Evolutionary conservation across 2,797 vertebrate species (phyloP).

Genomic region (Phalanger gymnotis): DNA sequence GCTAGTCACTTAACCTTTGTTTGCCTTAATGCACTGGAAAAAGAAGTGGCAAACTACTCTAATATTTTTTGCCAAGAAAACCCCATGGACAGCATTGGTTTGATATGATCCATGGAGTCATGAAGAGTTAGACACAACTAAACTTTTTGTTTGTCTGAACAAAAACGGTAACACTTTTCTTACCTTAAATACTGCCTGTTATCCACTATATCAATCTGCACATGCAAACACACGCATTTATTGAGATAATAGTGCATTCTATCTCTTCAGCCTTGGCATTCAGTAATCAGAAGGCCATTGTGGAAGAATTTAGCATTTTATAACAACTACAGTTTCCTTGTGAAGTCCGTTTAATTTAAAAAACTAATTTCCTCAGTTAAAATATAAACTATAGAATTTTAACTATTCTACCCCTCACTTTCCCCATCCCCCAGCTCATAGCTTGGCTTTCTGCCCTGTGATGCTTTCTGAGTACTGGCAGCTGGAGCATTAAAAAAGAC

Average conservation of each 20-base stretch:
- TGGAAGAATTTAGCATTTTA: background rate
- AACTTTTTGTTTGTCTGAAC: background rate
- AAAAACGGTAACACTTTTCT: background rate
- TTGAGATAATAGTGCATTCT: background rate
- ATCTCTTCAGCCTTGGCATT: background rate
- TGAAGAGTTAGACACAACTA: background rate
- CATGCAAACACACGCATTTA: background rate
- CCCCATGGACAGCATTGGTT: background rate
- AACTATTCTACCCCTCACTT: constrained; percentile 35
- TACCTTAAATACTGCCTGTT: background rate
- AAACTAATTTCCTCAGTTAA: constrained; percentile 54
- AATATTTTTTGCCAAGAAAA: background rate
- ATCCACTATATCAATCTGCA: background rate
- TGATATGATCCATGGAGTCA: background rate
- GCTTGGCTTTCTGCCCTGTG: constrained; percentile 67
- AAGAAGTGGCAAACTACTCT: background rate
- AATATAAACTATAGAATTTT: constrained; percentile 52
- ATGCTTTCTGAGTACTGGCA: constrained; percentile 75
- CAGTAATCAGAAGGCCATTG: background rate
- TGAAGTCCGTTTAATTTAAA: background rate
- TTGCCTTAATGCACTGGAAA: too few species aligned
- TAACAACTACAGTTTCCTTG: background rate
- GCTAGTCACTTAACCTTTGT: background rate
- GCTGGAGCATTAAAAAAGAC: constrained; percentile 70
- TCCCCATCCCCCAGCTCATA: background rate